Evolutionary conservation across 2,113 vertebrate genomes (phyloP), one percentile per base, ranked within the genome.

Genomic region (Thamnaconus septentrionalis): DNA sequence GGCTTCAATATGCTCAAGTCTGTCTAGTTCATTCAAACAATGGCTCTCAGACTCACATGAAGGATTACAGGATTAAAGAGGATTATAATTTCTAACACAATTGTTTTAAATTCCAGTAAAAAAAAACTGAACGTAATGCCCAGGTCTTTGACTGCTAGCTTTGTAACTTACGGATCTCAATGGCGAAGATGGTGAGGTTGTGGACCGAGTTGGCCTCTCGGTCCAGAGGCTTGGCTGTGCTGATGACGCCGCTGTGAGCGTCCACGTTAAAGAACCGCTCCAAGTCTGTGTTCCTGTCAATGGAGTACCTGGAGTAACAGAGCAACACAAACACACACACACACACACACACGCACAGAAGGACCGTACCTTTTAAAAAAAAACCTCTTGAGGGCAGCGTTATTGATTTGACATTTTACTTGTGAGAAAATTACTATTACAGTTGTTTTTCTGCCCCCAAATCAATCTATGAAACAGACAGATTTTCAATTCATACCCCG

Each of bases 231-330:
- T 96, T 97, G 65, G 97, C 97, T 0, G 95, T 96, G 80, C 95
- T 98, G 82, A 99, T 96, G 77, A 96, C 88, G 18, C 97, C 97
- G 62, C 91, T 95, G 40, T 93, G 90, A 52, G 96, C 95, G 59
- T 99, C 96, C 52, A 99, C 96, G 59, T 98, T 97, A 76, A 99
- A 99, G 89, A 94, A 97, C 50, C 97, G 94, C 84, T 99, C 97
- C 86, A 98, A 81, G 78, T 99, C 97, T 4, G 97, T 99, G 87
- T 98, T 98, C 75, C 97, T 93, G 91, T 99, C 96, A 72, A 99
- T 98, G 0, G 96, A 97, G 83, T 98, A 99, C 86, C 96, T 99
- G 87, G 12, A 71, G 18, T 31, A 31, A 31, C 68, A 65, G 79
- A 46, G 46, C 5, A 85, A 11, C 18, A 41, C 39, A 71, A 50